Conservation (phyloP, 2,797 vertebrate species). For the Heterohyrax brucei region DNA sequence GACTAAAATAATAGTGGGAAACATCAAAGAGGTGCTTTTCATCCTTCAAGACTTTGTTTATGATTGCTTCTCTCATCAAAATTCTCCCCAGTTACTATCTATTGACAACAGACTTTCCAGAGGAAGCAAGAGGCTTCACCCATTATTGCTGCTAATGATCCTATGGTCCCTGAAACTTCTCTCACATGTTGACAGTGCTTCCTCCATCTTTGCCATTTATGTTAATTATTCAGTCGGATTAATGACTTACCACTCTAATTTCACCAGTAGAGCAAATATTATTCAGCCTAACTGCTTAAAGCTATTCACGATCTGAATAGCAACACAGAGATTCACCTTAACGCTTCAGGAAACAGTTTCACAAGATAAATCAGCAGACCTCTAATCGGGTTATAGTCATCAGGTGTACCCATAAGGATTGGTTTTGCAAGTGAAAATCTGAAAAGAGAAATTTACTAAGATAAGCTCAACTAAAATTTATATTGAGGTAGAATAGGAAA, state of each 20-base stretch:
- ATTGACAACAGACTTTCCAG: constrained; percentile 25
- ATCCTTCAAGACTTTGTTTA: neutral
- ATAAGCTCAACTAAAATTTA: constrained; percentile 78
- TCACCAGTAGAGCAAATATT: constrained; percentile 22
- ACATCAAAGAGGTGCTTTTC: neutral
- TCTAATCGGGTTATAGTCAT: constrained; percentile 72
- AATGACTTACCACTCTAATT: constrained; percentile 67
- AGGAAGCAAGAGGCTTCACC: neutral
- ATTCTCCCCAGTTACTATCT: neutral
- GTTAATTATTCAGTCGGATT: constrained; percentile 80
- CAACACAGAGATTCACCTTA: constrained; percentile 60
- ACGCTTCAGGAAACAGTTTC: constrained; percentile 57
- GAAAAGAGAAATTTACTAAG: constrained; percentile 67
- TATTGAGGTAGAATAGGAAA: constrained; percentile 34
- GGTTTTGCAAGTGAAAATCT: constrained; percentile 68
- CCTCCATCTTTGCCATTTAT: constrained; percentile 47
- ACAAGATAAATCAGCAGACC: constrained; percentile 72
- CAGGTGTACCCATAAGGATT: constrained; percentile 51
- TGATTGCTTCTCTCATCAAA: neutral
- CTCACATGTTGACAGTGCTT: neutral
- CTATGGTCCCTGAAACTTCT: neutral
- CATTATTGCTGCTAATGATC: constrained; percentile 38
- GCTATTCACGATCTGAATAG: neutral
- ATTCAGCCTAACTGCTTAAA: constrained; percentile 31
- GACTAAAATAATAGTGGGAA: neutral